phyloP scores from a whole-genome alignment of 1,140 invertebrate genomes.

The Chironomus striatipennis region DNA sequence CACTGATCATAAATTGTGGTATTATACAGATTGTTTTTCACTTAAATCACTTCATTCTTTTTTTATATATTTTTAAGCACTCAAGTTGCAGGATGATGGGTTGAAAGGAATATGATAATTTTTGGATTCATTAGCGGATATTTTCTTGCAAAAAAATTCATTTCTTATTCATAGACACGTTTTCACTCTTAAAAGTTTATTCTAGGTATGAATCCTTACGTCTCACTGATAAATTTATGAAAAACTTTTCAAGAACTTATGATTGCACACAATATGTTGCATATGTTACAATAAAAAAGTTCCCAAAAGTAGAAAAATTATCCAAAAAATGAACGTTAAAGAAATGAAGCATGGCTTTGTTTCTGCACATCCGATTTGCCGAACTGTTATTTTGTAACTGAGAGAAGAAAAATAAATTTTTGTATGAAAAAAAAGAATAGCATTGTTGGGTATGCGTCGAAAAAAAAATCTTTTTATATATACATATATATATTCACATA shows the following conservation, averaged over 20 bases:
- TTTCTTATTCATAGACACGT: no score
- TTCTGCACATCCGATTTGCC: constrained; percentile 5
- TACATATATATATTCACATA: not conserved
- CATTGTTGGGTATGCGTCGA: constrained; percentile 11
- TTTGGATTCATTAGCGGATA: no score
- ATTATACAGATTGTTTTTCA: constrained; percentile 9
- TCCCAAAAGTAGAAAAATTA: not conserved
- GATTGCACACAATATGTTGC: no score
- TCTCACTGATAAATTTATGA: no score
- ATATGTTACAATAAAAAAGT: not conserved
- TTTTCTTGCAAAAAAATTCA: no score
- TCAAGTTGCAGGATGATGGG: no score
- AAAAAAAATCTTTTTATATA: constrained; percentile 7
- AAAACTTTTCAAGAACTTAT: no score
- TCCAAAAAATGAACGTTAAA: not conserved
- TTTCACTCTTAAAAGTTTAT: no score
- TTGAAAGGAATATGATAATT: no score
- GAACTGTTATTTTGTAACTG: constrained; percentile 9
- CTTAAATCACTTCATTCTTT: not conserved
- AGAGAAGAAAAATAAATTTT: not conserved
- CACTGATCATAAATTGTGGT: constrained; percentile 2
- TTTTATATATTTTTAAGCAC: not conserved
- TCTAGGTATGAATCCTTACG: no score
- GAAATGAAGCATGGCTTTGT: not conserved
- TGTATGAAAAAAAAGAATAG: not conserved